phyloP scores from a whole-genome alignment of 2,797 vertebrate species.

The Diplodus puntazzo region DNA sequence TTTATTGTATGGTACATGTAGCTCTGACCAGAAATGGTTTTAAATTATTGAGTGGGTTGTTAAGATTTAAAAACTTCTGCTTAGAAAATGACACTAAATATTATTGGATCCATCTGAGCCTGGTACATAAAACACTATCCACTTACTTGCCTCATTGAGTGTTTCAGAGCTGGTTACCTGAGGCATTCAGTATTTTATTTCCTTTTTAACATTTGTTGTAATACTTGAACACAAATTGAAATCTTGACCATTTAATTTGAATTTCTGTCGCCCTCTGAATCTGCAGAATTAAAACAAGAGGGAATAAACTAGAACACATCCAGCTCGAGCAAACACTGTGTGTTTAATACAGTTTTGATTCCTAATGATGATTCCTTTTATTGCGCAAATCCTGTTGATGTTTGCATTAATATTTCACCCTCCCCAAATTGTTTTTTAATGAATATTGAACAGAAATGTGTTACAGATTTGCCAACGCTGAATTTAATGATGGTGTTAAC shows the following conservation, averaged over 20 bases:
- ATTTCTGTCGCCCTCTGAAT: background rate
- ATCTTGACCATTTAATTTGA: background rate
- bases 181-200: background rate
- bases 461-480: background rate
- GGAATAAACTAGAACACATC: background rate
- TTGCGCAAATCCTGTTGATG: slow-evolving; percentile 11
- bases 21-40: background rate
- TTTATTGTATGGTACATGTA: slow-evolving; percentile 12
- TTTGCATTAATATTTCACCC: slow-evolving; percentile 26
- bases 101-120: background rate
- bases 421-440: slow-evolving; percentile 6
- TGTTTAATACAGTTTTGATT: background rate
- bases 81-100: background rate
- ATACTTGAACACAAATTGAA: background rate
- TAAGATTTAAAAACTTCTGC: slow-evolving; percentile 2
- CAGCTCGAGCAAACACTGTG: background rate
- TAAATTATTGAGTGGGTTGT: background rate
- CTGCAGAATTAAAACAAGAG: background rate
- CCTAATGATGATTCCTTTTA: slow-evolving; percentile 8
- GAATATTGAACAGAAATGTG: slow-evolving; percentile 27
- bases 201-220: background rate
- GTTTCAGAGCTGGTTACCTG: background rate
- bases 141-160: background rate
- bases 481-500: background rate
- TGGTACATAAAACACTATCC: background rate